A percentile compares a stretch with the other conserved stretches of the same genome.
Conservation (phyloP, 2,113 vertebrate species). For the Archilochus colubris region DNA sequence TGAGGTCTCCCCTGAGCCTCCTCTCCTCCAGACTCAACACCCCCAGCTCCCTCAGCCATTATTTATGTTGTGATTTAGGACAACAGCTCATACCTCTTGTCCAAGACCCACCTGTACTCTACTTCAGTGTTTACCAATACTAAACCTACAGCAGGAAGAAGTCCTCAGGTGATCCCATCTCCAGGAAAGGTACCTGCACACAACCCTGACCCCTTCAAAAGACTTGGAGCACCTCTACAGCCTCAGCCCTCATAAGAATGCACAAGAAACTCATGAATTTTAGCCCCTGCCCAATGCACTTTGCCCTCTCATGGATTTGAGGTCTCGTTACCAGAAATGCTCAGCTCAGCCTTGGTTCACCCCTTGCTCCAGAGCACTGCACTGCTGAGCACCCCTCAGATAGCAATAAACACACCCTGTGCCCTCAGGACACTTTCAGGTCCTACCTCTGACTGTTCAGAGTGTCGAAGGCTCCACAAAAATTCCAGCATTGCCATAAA, state of each 20-base stretch:
- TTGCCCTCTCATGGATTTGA: background rate
- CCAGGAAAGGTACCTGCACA: background rate
- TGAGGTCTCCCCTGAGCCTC: too few species aligned
- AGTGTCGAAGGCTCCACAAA: slow-evolving; percentile 93
- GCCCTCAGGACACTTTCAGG: background rate
- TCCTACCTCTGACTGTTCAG: slow-evolving; percentile 93
- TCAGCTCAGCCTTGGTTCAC: background rate
- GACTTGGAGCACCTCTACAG: background rate
- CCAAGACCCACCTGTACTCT: background rate
- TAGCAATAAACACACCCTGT: background rate
- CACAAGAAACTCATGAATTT: rapidly evolving
- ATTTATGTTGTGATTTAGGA: background rate
- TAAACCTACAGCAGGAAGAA: background rate
- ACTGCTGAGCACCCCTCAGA: background rate
- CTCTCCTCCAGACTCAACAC: too few species aligned
- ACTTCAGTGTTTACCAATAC: background rate
- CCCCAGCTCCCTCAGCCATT: too few species aligned
- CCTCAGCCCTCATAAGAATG: rapidly evolving
- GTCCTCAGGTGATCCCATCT: background rate
- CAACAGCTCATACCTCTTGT: background rate
- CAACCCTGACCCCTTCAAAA: background rate
- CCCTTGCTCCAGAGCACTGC: background rate
- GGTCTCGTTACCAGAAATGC: background rate
- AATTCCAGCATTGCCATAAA: slow-evolving; percentile 99
- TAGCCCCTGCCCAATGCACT: background rate